Evolutionary conservation across 2,888 invertebrate species (phyloP).

Genomic region (Lasiommata megera): DNA sequence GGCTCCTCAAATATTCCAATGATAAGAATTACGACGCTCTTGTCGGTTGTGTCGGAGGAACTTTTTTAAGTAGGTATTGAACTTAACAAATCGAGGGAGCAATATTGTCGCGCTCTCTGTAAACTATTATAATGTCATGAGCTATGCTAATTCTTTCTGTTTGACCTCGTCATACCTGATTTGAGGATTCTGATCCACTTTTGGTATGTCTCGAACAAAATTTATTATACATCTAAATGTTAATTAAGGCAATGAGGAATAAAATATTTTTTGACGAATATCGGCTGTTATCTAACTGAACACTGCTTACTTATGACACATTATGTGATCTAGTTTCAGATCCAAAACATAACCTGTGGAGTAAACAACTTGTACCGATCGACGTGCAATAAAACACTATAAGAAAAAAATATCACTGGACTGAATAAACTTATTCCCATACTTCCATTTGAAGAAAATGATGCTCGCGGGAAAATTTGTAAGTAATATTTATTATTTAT

Average conservation of each 20-base stretch:
- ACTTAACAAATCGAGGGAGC: slow-evolving; percentile 46
- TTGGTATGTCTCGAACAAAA: slow-evolving; percentile 66
- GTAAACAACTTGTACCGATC: slow-evolving; percentile 47
- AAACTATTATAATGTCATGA: slow-evolving; percentile 47
- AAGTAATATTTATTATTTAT: slow-evolving; percentile 40
- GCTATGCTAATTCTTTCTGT: slow-evolving; percentile 60
- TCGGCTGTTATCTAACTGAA: slow-evolving; percentile 52
- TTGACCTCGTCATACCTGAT: slow-evolving; percentile 69
- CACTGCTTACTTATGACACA: slow-evolving; percentile 52
- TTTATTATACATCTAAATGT: slow-evolving; percentile 73
- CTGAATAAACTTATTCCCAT: slow-evolving; percentile 1
- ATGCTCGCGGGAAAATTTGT: slow-evolving; percentile 46
- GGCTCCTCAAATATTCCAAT: slow-evolving; percentile 53
- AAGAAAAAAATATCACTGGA: slow-evolving; percentile 24
- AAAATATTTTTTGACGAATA: slow-evolving; percentile 54
- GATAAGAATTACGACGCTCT: slow-evolving; percentile 62
- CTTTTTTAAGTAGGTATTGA: slow-evolving; percentile 33
- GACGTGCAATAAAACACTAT: slow-evolving; percentile 37
- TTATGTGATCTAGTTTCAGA: slow-evolving; percentile 70
- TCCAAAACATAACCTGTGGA: slow-evolving; percentile 56
- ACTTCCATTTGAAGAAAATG: slow-evolving; percentile 39
- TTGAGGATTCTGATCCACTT: slow-evolving; percentile 67
- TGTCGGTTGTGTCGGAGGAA: slow-evolving; percentile 58
- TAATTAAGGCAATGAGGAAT: slow-evolving; percentile 69
- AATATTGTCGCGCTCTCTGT: slow-evolving; percentile 41